These are phyloP conservation scores for Delphinus delphis DNA, from an alignment of 2,113 vertebrate genomes.

Conservation along the genomic window DNA sequence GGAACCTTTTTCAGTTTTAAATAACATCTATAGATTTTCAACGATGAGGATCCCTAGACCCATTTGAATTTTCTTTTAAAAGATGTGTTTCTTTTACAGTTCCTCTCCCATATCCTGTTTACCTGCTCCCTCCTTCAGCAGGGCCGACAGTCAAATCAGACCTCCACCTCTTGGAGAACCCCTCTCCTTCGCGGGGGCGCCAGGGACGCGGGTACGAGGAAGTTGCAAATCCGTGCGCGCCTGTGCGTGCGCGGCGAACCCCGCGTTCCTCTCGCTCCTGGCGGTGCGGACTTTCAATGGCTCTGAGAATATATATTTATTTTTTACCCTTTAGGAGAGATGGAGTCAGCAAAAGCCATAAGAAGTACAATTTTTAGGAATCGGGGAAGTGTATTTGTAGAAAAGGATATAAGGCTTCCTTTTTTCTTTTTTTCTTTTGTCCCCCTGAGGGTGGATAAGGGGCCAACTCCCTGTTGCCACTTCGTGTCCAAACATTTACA, in stretches of 20 bases:
- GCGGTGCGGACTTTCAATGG: neutral
- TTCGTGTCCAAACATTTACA: neutral
- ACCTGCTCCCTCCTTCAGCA: neutral
- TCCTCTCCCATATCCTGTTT: neutral
- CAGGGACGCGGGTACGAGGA: fast-evolving
- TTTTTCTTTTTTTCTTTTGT: neutral
- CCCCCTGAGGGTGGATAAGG: neutral
- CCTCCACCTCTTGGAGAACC: neutral
- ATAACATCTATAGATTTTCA: neutral
- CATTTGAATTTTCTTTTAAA: constrained; percentile 4
- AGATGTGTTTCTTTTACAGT: neutral
- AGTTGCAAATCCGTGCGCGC: neutral
- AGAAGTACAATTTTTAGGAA: neutral
- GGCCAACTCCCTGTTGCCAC: neutral
- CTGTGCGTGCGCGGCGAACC: fast-evolving
- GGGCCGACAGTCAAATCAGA: neutral
- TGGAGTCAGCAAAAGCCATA: neutral
- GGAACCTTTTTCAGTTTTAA: neutral
- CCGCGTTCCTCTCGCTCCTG: fast-evolving
- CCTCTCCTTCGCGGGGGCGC: fast-evolving
- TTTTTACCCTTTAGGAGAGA: neutral
- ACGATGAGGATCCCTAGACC: neutral
- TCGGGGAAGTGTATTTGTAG: neutral
- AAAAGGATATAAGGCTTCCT: neutral
- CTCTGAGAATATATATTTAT: neutral